phyloP scores from a whole-genome alignment of 2,113 vertebrate genomes.

The Spilogale gracilis region DNA sequence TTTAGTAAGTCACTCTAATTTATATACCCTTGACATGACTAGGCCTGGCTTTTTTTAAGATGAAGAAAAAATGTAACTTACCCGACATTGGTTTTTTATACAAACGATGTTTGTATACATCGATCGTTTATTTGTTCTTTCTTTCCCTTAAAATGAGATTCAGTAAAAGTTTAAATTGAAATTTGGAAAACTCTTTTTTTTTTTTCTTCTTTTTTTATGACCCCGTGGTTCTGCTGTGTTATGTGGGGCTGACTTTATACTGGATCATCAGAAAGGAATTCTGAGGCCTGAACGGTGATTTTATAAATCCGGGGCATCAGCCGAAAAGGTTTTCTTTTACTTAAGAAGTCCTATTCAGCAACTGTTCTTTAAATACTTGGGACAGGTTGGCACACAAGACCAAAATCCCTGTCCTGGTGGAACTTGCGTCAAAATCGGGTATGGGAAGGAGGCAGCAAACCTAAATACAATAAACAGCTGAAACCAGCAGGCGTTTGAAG shows the following conservation, averaged over 20 bases:
- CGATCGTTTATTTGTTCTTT: background rate
- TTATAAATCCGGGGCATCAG: background rate
- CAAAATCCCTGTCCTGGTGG: background rate
- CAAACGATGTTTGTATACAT: background rate
- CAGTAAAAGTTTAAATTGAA: background rate
- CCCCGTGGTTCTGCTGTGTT: background rate
- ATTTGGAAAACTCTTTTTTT: background rate
- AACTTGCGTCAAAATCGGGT: background rate
- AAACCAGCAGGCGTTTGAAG: background rate
- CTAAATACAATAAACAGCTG: background rate
- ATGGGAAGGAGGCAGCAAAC: background rate
- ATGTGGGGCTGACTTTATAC: background rate
- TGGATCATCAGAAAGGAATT: conserved; percentile 26
- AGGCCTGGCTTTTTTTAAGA: background rate
- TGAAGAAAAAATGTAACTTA: conserved; percentile 14
- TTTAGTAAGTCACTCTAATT: background rate
- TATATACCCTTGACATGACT: background rate
- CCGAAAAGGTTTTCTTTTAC: background rate
- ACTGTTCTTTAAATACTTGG: background rate
- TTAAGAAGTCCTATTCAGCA: background rate
- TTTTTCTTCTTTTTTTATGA: background rate
- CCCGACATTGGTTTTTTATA: background rate
- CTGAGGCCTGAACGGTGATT: background rate
- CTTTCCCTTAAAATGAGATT: background rate
- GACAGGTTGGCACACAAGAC: background rate